A percentile compares a stretch with the other conserved stretches of the same genome.
These are phyloP conservation scores for Acanthochromis polyacanthus DNA, from an alignment of 2,113 vertebrate species.

Conservation along the genomic window DNA sequence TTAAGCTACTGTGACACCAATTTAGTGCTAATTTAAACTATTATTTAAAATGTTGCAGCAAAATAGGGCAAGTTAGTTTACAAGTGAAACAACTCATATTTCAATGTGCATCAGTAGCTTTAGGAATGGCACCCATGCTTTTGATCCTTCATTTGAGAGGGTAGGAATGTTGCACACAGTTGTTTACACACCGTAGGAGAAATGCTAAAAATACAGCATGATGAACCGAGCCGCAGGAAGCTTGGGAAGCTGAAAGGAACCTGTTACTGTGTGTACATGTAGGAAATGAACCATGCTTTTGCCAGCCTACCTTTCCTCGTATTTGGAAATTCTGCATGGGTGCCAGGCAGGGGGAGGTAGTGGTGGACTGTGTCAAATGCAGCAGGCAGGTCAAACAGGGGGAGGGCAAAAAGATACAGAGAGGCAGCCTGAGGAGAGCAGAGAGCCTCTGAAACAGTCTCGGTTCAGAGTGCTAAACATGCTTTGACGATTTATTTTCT, in stretches of 20 bases:
- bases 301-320: neutral
- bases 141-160: too few relatives aligned
- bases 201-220: neutral
- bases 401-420: conserved; percentile 27
- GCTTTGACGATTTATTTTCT: conserved; percentile 33
- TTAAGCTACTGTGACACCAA: too few relatives aligned
- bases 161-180: neutral
- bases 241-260: neutral
- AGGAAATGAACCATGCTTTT: conserved; percentile 8
- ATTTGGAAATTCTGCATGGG: conserved; percentile 15
- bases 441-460: conserved; percentile 24
- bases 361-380: conserved; percentile 40
- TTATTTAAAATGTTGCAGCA: too few relatives aligned
- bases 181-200: too few relatives aligned
- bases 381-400: conserved; percentile 47
- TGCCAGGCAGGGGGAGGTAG: conserved; percentile 4
- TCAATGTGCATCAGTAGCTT: too few relatives aligned
- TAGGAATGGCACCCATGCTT: too few relatives aligned
- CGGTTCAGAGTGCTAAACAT: conserved; percentile 32
- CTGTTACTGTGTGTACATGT: neutral
- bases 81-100: too few relatives aligned
- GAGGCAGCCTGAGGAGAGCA: conserved; percentile 7
- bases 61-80: too few relatives aligned
- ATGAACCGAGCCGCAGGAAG: neutral
- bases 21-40: too few relatives aligned